Base-by-base conservation (phyloP, 2,797 vertebrate species). In the Acanthurus tractus region DNA sequence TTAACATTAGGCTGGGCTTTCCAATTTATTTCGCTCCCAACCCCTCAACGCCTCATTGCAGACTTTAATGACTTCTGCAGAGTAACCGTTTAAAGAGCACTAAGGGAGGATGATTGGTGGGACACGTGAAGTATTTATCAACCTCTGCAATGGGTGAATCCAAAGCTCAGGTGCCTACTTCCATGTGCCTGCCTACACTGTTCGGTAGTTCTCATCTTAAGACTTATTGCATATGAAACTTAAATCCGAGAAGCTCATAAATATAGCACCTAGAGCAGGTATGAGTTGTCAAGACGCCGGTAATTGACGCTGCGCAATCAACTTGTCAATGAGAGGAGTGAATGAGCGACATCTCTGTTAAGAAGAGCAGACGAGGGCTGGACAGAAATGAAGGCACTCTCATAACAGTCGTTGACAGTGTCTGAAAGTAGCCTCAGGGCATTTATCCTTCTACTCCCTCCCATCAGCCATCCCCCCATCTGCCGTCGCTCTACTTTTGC, bases 31-130 rank as follows among this genome's bases (percentile, higher is more conserved):
- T 86, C 59, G 9, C 48, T 69, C 74, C 46, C 59, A 48, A 68
- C 70, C 64, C 83, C 83, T 87, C 73, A 89, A 88, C 79, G 89
- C 90, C 90, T 93, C 93, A 90, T 91, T 86, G 89, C 89, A 20
- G 83, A 86, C 72, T 87, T 89, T 94, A 94, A 94, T 93, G 92
- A 91, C 90, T 92, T 92, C 86, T 91, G 89, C 89, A 88, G 68
- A 87, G 88, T 90, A 90, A 89, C 89, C 79, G 74, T 92, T 93
- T 92, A 93, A 93, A 91, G 81, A 84, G 90, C 70, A 83, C 87
- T 82, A 83, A 76, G 90, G 82, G 82, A 78, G 76, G 88, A 86
- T 86, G 91, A 90, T 91, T 89, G 83, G 86, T 87, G 63, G 75
- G 82, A 82, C 81, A 76, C 9, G 49, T 42, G 29, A 77, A 63